Base-by-base conservation (phyloP, 2,113 vertebrate species). In the Eublepharis macularius region DNA sequence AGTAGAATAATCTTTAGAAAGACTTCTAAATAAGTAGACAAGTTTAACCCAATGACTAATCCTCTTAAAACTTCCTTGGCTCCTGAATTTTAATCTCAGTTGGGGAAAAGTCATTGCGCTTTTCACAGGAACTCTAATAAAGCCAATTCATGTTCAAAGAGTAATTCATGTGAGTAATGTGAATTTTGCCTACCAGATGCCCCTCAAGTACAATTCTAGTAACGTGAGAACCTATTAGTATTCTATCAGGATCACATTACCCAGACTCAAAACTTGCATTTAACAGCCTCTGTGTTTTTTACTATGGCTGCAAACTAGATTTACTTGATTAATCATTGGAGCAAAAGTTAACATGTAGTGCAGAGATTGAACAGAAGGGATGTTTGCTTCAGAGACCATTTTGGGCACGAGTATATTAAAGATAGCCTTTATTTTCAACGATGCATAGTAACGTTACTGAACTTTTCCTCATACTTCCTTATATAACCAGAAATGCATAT, bases 21-120 rank as follows among this genome's bases (percentile, higher is more conserved):
- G 86, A 87, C 79, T 75, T 85, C 49, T 70, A 84, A 91, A 86
- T 92, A 93, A 92, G 79, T 66, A 92, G 86, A 84, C 81, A 87
- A 78, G 72, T 74, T 93, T 92, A 92, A 85, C 29, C 16, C 65
- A 92, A 84, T 36, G 26, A 76, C 76, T 87, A 89, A 93, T 91
- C 84, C 85, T 91, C 76, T 89, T 87, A 69, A 34, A 66, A 60
- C 82, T 91, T 87, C 84, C 45, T 90, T 75, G 47, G 75, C 73
- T 54, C 77, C 57, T 57, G 60, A 43, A 73, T 86, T 57, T 66
- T 81, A 89, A 91, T 90, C 78, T 86, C 41, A 73, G n/a, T 2
- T 57, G 82, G 68, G 73, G 43, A 32, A 34, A 45, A 72, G n/a
- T 39, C 75, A 76, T 73, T 73, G 84, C 49, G 94, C 80, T 83